Conservation (phyloP, 2,888 invertebrate genomes). For the Miltochrista miniata region DNA sequence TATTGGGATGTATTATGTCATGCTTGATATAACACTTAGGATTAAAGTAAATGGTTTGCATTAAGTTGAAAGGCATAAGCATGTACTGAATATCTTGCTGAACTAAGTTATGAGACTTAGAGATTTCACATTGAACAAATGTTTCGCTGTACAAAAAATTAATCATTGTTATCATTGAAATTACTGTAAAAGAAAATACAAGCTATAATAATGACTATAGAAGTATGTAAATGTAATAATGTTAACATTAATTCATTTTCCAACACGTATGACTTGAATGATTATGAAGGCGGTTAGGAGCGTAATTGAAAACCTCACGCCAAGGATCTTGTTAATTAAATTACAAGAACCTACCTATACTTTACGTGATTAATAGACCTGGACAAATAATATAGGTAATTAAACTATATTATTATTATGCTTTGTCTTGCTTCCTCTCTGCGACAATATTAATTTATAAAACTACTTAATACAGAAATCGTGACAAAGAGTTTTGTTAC, state of each 20-base stretch:
- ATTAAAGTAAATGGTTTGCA: slow-evolving; percentile 8
- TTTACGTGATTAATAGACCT: too few relatives aligned
- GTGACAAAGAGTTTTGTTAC: too few relatives aligned
- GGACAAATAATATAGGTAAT: too few relatives aligned
- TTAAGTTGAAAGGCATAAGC: slow-evolving; percentile 13
- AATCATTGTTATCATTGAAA: not conserved
- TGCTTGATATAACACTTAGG: slow-evolving; percentile 15
- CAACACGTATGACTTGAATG: not conserved
- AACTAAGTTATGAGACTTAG: not conserved
- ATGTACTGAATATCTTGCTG: slow-evolving; percentile 10
- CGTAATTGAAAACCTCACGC: not conserved
- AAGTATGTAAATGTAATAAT: not conserved
- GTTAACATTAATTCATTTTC: not conserved
- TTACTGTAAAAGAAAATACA: not conserved
- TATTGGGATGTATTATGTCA: slow-evolving; percentile 6
- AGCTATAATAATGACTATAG: not conserved
- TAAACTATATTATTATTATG: too few relatives aligned
- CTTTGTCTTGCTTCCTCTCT: too few relatives aligned
- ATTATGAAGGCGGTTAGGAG: not conserved
- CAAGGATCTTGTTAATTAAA: too few relatives aligned
- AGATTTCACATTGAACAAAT: not conserved
- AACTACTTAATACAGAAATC: too few relatives aligned
- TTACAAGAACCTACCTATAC: too few relatives aligned
- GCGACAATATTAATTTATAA: too few relatives aligned
- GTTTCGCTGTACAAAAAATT: not conserved